Evolutionary conservation across 2,888 invertebrate species (phyloP).

Genomic region (Drosophila anomalipes): DNA sequence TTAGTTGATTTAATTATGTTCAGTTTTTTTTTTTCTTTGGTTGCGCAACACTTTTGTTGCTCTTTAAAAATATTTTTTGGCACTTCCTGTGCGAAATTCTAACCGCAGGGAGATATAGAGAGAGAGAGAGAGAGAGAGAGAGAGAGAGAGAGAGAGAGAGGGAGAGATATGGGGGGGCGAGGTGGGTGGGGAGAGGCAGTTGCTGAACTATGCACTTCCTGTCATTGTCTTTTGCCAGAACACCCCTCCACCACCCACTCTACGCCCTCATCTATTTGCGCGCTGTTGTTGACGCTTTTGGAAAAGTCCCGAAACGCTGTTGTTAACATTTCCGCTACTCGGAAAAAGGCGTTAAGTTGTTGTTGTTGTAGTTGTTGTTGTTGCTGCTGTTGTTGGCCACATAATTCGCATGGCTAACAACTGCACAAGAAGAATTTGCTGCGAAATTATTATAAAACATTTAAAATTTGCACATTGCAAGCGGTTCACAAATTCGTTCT

Average conservation of each 20-base stretch:
- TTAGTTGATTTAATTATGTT: slow-evolving; percentile 61
- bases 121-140: not conserved
- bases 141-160: not conserved
- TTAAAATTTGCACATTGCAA: slow-evolving; percentile 62
- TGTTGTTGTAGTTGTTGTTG: slow-evolving; percentile 22
- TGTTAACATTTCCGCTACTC: slow-evolving; percentile 60
- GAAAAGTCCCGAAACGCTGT: slow-evolving; percentile 39
- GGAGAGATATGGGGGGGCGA: not conserved
- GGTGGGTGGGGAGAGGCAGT: slow-evolving; percentile 4
- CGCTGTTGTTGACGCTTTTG: slow-evolving; percentile 21
- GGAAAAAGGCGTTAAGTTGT: slow-evolving; percentile 40
- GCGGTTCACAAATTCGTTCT: slow-evolving; percentile 39
- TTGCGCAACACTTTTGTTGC: slow-evolving; percentile 31
- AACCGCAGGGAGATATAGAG: slow-evolving; percentile 36
- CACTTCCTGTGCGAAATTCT: slow-evolving; percentile 64
- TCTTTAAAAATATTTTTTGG: slow-evolving; percentile 52
- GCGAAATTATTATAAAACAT: slow-evolving; percentile 64
- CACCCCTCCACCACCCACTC: not conserved
- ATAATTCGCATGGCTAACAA: slow-evolving; percentile 67
- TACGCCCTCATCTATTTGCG: not conserved
- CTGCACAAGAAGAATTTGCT: slow-evolving; percentile 58
- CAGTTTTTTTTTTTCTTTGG: slow-evolving; percentile 10
- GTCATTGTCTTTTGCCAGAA: slow-evolving; percentile 38
- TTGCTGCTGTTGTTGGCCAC: slow-evolving; percentile 27
- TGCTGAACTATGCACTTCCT: slow-evolving; percentile 57